Conservation (phyloP, 2,113 vertebrate genomes). For the Gnathonemus longibarbis region DNA sequence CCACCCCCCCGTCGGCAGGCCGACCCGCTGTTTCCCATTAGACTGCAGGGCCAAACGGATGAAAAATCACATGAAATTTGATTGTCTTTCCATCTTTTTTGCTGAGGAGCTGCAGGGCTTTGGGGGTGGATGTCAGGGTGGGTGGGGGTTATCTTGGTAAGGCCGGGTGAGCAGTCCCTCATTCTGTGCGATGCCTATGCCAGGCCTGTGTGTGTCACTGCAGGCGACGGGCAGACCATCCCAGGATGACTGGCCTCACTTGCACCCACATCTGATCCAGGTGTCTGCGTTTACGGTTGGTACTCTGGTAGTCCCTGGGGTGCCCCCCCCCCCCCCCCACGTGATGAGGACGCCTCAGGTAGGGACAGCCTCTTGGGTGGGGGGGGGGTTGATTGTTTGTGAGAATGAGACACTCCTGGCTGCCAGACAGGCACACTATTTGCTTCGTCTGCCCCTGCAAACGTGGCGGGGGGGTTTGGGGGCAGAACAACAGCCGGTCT, state of each 20-base stretch:
- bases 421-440: background rate
- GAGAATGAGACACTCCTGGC: background rate
- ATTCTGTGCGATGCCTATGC: background rate
- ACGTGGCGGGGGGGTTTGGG: background rate
- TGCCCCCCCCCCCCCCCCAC: background rate
- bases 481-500: background rate
- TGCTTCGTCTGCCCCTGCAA: background rate
- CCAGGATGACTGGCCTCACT: background rate
- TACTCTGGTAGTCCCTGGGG: background rate
- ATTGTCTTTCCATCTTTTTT: conserved; percentile 26
- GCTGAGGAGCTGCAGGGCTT: conserved; percentile 8
- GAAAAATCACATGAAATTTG: conserved; percentile 46
- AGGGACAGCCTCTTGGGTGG: background rate
- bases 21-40: conserved; percentile 68
- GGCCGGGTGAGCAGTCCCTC: background rate
- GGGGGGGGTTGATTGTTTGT: background rate
- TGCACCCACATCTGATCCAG: background rate
- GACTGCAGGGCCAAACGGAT: conserved; percentile 45
- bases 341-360: background rate
- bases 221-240: background rate
- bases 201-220: background rate
- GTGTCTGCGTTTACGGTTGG: background rate
- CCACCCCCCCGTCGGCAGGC: conserved; percentile 54
- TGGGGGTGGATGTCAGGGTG: background rate
- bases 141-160: background rate